Percentiles rank a stretch among this genome's conserved stretches.
Evolutionary conservation across 2,797 vertebrate genomes (phyloP).

Genomic region (Scarus forsteni): DNA sequence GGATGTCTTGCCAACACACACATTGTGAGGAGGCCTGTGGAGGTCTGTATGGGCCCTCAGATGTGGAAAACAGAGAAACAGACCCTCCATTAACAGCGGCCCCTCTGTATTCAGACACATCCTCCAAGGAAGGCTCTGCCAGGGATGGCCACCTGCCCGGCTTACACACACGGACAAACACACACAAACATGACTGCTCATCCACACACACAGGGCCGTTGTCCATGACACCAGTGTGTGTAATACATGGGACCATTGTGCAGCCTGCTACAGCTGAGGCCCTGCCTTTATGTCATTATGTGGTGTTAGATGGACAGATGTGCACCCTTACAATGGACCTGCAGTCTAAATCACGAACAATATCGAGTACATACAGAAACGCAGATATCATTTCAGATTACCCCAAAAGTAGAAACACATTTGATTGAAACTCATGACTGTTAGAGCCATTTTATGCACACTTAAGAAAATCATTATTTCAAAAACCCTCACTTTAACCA

Average conservation of each 20-base stretch:
- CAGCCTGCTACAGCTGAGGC: slow-evolving; percentile 43
- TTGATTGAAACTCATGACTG: too few relatives aligned
- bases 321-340: slow-evolving; percentile 10
- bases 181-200: slow-evolving; percentile 22
- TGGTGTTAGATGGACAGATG: slow-evolving; percentile 30
- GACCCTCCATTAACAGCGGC: slow-evolving; percentile 67
- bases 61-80: slow-evolving; percentile 71
- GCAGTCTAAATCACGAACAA: slow-evolving; percentile 29
- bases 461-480: too few relatives aligned
- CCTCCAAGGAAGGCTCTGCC: slow-evolving; percentile 56
- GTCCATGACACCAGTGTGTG: slow-evolving; percentile 38
- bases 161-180: slow-evolving; percentile 34
- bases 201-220: slow-evolving; percentile 19
- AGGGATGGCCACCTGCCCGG: slow-evolving; percentile 69
- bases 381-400: slow-evolving; percentile 13
- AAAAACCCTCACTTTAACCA: too few relatives aligned
- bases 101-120: slow-evolving; percentile 68
- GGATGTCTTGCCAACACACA: slow-evolving; percentile 66
- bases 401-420: too few relatives aligned
- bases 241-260: slow-evolving; percentile 39
- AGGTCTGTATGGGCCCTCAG: slow-evolving; percentile 69
- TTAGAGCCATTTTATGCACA: too few relatives aligned
- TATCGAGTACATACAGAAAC: slow-evolving; percentile 4
- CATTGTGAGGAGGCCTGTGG: slow-evolving; percentile 57
- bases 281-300: slow-evolving; percentile 44